Conservation (phyloP, 2,797 vertebrate species). For the Rousettus madagascariensis region DNA sequence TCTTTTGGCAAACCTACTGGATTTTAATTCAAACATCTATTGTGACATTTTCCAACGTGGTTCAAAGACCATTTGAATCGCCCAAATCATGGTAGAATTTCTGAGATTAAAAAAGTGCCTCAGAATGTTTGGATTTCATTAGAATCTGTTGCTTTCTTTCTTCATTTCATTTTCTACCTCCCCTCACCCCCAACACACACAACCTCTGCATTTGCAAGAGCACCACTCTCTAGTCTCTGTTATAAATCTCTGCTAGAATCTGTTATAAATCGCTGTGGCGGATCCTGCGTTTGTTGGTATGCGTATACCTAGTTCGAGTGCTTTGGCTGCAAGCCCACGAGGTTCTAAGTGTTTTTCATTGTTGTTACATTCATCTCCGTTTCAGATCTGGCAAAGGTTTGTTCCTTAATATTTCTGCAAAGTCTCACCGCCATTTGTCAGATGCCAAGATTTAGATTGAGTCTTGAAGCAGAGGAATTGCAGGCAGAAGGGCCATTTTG, state of each 20-base stretch:
- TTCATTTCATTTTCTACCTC: not conserved
- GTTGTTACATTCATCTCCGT: not conserved
- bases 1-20: constrained; percentile 48
- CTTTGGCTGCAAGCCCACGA: not conserved
- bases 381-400: constrained; percentile 22
- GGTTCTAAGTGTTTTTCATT: not conserved
- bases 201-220: not conserved
- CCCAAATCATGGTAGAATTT: not conserved
- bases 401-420: constrained; percentile 9
- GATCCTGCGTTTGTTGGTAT: not conserved
- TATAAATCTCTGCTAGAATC: not conserved
- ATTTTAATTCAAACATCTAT: constrained; percentile 64
- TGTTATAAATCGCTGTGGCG: not conserved
- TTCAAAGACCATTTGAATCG: constrained; percentile 31
- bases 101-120: not conserved
- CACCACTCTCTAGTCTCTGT: not conserved
- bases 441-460: not conserved
- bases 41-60: constrained; percentile 50
- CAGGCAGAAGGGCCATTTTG: not conserved
- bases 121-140: not conserved
- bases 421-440: not conserved
- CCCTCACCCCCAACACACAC: not conserved
- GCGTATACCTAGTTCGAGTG: accelerated
- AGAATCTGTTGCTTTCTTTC: not conserved
- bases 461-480: not conserved